Base-by-base conservation (phyloP, 2,797 vertebrate species). In the Agapornis canus region DNA sequence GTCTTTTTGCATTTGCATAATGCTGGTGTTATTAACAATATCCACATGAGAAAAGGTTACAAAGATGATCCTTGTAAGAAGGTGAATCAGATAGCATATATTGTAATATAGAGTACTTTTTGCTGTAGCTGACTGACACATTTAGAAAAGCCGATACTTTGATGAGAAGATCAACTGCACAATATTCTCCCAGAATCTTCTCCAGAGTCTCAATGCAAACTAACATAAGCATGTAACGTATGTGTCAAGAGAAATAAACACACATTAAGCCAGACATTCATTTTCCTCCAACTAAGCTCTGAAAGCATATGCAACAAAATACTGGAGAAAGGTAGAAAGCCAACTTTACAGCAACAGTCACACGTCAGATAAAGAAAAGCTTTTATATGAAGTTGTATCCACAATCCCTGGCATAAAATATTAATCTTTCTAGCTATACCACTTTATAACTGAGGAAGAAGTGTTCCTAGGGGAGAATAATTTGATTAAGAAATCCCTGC, bases 171-270 rank as follows among this genome's bases (percentile, higher is more conserved):
- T 96, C 95, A 96, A 93, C 91, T 78, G 56, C 47, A 69, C 39
- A 77, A 32, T 94, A 96, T 91, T 96, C 83, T 95, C 92, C 57
- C 63, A 83, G 78, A 82, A 90, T 90, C 86, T 96, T 22, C 91
- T 96, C 95, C 79, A 96, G 95, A 96, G 93, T 87, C 93, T 88
- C 68, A 95, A 42, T 90, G 86, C 90, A 95, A 95, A 96, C 94
- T 88, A 96, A 96, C 81, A 84, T 80, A 92, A 94, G 89, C 23
- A 94, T 47, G 59, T 73, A 94, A 89, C 0, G 2, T 27, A 57
- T 73, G 60, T 80, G 88, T 92, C 92, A 94, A 93, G 94, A 97
- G 95, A 87, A 95, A 94, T 94, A 96, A 97, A 95, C 92, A 96
- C 80, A 95, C 73, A 95, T 96, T 80, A 95, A 97, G 95, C 65